These are phyloP conservation scores for Congeria kusceri DNA, from an alignment of 2,888 invertebrate genomes.

Conservation along the genomic window DNA sequence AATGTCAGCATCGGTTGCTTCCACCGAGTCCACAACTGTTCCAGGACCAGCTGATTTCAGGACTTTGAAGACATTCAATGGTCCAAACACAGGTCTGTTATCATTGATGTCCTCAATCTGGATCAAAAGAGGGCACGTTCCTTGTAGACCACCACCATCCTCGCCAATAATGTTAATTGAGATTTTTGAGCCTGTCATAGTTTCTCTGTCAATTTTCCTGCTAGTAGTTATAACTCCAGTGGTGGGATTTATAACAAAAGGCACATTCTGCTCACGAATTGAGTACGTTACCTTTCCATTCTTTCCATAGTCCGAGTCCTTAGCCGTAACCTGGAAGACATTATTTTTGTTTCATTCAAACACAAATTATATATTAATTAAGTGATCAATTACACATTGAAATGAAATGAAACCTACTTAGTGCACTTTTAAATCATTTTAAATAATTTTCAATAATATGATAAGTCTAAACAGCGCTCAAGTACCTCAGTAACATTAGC, in stretches of 20 bases:
- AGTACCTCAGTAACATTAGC: no score
- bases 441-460: no score
- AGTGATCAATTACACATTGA: no score
- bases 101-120: conserved; percentile 75
- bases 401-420: no score
- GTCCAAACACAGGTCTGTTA: conserved; percentile 72
- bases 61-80: conserved; percentile 19
- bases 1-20: conserved; percentile 98
- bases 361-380: no score
- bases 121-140: conserved; percentile 95
- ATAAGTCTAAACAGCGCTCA: no score
- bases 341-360: no score
- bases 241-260: conserved; percentile 97
- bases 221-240: conserved; percentile 93
- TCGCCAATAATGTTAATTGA: conserved; percentile 95
- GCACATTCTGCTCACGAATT: conserved; percentile 86
- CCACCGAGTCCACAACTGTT: conserved; percentile 88
- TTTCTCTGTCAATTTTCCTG: conserved; percentile 93
- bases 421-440: no score
- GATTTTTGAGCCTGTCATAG: conserved; percentile 55
- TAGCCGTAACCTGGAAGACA: conserved; percentile 91
- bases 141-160: conserved; percentile 98
- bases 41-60: conserved; percentile 38
- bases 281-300: conserved; percentile 93
- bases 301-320: conserved; percentile 96